These are phyloP conservation scores for Riparia riparia DNA, from an alignment of 2,113 vertebrate genomes.

Conservation along the genomic window DNA sequence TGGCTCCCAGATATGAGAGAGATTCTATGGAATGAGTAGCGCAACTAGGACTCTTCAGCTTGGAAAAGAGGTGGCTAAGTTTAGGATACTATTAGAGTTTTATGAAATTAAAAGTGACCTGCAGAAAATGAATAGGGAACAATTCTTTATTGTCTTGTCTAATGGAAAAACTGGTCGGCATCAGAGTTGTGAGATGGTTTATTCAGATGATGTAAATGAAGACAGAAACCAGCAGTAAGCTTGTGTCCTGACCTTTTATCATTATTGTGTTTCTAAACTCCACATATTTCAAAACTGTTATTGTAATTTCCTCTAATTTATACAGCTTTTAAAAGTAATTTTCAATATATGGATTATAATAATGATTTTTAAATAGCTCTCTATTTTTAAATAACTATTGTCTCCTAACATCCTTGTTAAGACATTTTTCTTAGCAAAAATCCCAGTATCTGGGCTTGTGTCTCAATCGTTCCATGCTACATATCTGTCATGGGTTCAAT, in stretches of 20 bases:
- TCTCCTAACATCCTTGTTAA: background rate
- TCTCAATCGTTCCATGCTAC: background rate
- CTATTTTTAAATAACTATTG: background rate
- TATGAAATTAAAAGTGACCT: background rate
- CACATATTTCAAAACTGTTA: background rate
- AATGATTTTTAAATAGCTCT: background rate
- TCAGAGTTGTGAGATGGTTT: background rate
- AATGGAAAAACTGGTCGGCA: background rate
- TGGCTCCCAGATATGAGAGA: background rate
- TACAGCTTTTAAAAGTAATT: background rate
- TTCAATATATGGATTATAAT: background rate
- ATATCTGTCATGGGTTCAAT: background rate
- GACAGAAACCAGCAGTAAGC: background rate
- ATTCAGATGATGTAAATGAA: background rate
- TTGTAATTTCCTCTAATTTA: background rate
- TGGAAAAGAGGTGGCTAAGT: background rate
- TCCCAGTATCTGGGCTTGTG: fast-evolving
- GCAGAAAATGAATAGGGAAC: background rate
- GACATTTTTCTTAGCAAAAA: background rate
- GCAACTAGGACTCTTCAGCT: background rate
- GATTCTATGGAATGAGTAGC: background rate
- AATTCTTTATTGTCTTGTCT: background rate
- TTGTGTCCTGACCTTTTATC: background rate
- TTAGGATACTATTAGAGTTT: background rate
- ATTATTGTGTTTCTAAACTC: background rate